These are phyloP conservation scores for Caenorhabditis doughertyi DNA, from an alignment of 2,888 invertebrate species.

Conservation along the genomic window DNA sequence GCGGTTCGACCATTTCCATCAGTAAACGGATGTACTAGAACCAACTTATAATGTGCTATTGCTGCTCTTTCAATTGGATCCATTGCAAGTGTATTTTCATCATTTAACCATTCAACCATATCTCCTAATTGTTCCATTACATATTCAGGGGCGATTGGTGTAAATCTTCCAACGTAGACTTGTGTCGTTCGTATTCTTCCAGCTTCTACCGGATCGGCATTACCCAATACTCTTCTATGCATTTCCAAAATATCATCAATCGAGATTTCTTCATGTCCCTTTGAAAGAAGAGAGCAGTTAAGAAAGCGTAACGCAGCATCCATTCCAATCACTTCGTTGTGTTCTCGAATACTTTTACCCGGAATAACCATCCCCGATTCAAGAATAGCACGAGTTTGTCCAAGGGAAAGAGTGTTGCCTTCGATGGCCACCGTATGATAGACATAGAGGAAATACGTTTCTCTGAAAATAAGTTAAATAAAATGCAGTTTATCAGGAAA, in stretches of 20 bases:
- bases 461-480: constrained; percentile 87
- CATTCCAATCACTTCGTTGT: constrained; percentile 90
- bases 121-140: constrained; percentile 90
- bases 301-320: constrained; percentile 96
- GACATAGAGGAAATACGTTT: constrained; percentile 94
- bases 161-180: constrained; percentile 85
- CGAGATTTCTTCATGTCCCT: constrained; percentile 85
- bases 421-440: constrained; percentile 98
- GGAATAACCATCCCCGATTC: constrained; percentile 90
- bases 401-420: constrained; percentile 96
- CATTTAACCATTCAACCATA: constrained; percentile 93
- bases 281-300: constrained; percentile 85
- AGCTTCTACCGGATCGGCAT: constrained; percentile 94
- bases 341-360: constrained; percentile 93
- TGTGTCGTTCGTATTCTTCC: constrained; percentile 92
- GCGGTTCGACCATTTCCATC: constrained; percentile 98
- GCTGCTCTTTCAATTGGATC: constrained; percentile 97
- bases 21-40: constrained; percentile 96
- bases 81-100: constrained; percentile 90
- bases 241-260: constrained; percentile 91
- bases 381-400: constrained; percentile 90
- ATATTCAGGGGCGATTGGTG: constrained; percentile 92
- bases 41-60: constrained; percentile 95
- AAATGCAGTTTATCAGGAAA: background rate
- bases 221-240: constrained; percentile 93